phyloP scores from a whole-genome alignment of 2,888 invertebrate species.

The Therioaphis trifolii region DNA sequence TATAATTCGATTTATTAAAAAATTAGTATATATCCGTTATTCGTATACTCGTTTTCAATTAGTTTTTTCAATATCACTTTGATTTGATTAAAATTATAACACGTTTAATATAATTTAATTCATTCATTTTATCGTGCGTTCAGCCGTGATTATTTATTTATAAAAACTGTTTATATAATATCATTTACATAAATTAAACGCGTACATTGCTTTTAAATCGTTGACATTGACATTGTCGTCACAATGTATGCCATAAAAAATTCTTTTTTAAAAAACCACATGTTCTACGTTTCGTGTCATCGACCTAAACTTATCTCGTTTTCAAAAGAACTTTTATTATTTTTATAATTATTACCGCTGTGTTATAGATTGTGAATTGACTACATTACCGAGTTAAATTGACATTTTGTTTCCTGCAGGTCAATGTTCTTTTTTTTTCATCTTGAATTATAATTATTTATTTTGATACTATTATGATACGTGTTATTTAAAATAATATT shows the following conservation, averaged over 20 bases:
- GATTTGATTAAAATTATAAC: too few relatives aligned
- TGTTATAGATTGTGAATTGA: too few relatives aligned
- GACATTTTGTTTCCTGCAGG: not conserved
- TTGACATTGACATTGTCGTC: conserved; percentile 41
- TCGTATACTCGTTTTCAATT: too few relatives aligned
- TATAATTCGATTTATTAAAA: too few relatives aligned
- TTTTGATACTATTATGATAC: too few relatives aligned
- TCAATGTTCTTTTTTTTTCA: not conserved
- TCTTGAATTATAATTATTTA: not conserved
- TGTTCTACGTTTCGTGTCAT: not conserved
- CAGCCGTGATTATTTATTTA: conserved; percentile 2
- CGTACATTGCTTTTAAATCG: not conserved
- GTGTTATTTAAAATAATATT: not conserved
- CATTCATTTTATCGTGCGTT: not conserved
- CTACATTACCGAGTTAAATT: not conserved
- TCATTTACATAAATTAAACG: conserved; percentile 19
- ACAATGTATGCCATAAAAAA: conserved; percentile 12
- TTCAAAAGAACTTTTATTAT: not conserved
- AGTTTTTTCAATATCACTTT: too few relatives aligned
- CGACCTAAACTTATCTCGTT: not conserved
- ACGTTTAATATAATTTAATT: not conserved
- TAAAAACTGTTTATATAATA: conserved; percentile 14
- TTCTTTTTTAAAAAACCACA: not conserved
- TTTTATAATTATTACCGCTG: not conserved
- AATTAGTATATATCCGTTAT: too few relatives aligned